Conservation (phyloP, 2,888 invertebrate species). For the Vesta saturnalis region DNA sequence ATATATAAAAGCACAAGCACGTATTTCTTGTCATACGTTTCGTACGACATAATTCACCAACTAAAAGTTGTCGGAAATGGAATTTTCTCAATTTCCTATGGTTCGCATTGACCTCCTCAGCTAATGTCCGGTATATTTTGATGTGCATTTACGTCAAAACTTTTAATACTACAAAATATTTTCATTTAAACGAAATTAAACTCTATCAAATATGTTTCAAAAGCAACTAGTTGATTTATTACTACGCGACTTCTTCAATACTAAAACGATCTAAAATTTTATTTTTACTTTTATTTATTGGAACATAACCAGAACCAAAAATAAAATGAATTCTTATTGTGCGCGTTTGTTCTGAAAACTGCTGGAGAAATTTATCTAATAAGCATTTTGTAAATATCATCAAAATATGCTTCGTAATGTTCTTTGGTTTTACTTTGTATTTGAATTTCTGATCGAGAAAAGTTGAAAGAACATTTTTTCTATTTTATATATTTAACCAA, state of each 20-base stretch:
- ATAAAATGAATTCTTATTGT: not conserved
- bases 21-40: constrained; percentile 29
- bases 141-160: constrained; percentile 45
- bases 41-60: constrained; percentile 36
- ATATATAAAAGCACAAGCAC: constrained; percentile 20
- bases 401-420: constrained; percentile 2
- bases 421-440: too few species aligned
- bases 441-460: too few species aligned
- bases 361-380: not conserved
- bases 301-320: not conserved
- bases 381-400: not conserved
- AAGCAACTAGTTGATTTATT: constrained; percentile 18
- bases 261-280: too few species aligned
- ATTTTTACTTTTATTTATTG: not conserved
- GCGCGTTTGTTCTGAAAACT: constrained; percentile 1
- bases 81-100: constrained; percentile 61
- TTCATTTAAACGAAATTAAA: constrained; percentile 42
- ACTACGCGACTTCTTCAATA: not conserved
- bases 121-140: constrained; percentile 39
- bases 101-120: constrained; percentile 50
- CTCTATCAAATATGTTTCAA: constrained; percentile 9
- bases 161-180: constrained; percentile 39
- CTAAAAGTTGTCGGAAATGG: constrained; percentile 53
- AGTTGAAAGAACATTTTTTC: too few species aligned
- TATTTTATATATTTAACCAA: too few species aligned